Percentiles rank a stretch among this genome's conserved stretches.
phyloP scores from a whole-genome alignment of 2,113 vertebrate species.

The Oncorhynchus kisutch region DNA sequence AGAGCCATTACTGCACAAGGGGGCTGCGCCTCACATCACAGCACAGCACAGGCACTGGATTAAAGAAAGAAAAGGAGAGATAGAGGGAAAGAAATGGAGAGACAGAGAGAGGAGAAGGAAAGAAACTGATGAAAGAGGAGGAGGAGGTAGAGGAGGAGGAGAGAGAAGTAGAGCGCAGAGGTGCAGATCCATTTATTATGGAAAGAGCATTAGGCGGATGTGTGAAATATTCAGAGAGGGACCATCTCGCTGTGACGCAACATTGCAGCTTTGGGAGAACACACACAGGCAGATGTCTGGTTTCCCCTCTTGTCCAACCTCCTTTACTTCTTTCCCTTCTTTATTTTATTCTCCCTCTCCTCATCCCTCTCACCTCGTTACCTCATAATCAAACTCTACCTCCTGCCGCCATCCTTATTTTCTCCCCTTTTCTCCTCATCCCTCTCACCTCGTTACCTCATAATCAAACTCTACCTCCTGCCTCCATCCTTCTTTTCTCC shows the following conservation, averaged over 20 bases:
- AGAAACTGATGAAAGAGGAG: neutral
- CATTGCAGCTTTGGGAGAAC: neutral
- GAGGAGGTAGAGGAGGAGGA: too few relatives aligned
- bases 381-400: too few relatives aligned
- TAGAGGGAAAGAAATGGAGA: neutral
- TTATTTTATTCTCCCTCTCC: too few relatives aligned
- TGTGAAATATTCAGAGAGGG: constrained; percentile 67
- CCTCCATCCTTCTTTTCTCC: too few relatives aligned
- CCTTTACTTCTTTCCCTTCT: too few relatives aligned
- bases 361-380: too few relatives aligned
- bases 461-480: too few relatives aligned
- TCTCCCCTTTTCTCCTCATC: too few relatives aligned
- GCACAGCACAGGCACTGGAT: constrained; percentile 19
- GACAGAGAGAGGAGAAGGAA: constrained; percentile 24
- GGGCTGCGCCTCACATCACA: neutral
- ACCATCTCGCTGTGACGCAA: constrained; percentile 61
- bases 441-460: too few relatives aligned
- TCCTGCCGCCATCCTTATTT: too few relatives aligned
- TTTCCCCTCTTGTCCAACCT: too few relatives aligned
- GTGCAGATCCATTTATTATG: constrained; percentile 54
- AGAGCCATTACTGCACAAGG: constrained; percentile 52
- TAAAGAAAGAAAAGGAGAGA: neutral
- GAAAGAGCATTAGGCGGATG: constrained; percentile 34
- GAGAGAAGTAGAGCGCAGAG: constrained; percentile 11
- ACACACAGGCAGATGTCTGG: constrained; percentile 27